Evolutionary conservation across 2,113 vertebrate genomes (phyloP).

Genomic region (Muntiacus reevesi): DNA sequence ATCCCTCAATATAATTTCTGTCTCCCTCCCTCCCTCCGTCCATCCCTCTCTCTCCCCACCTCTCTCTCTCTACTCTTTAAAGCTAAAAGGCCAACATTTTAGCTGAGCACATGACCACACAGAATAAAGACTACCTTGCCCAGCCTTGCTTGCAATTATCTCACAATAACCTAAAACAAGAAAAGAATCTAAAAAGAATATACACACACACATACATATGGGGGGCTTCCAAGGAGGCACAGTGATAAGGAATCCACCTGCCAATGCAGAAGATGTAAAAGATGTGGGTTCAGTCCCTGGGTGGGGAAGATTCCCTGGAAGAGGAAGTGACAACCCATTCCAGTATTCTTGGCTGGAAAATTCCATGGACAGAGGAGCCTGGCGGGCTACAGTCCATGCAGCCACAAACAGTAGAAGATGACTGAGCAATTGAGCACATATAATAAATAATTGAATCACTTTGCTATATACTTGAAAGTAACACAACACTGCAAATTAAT

Average conservation of each 20-base stretch:
- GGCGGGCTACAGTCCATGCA: fast-evolving
- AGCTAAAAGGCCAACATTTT: not conserved
- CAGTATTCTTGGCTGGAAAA: not conserved
- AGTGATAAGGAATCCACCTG: not conserved
- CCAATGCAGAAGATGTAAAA: not conserved
- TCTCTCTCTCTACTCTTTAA: not conserved
- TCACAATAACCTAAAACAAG: not conserved
- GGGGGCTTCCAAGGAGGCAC: not conserved
- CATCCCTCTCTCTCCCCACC: not conserved
- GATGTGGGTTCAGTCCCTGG: not conserved
- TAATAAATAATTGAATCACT: not conserved
- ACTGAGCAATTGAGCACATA: not conserved
- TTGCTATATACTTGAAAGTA: not conserved
- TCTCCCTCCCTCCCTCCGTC: not conserved
- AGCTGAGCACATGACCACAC: not conserved
- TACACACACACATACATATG: fast-evolving
- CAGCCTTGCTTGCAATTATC: not conserved
- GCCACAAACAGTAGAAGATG: not conserved
- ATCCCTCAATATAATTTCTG: not conserved
- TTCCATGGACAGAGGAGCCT: not conserved
- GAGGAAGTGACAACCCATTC: not conserved
- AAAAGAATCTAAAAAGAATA: not conserved
- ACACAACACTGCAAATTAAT: not conserved
- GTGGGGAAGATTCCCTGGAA: not conserved
- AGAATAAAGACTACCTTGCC: not conserved